Percentiles rank a stretch among this genome's conserved stretches.
Evolutionary conservation across 2,888 invertebrate genomes (phyloP).

Genomic region (Erebia epiphron): DNA sequence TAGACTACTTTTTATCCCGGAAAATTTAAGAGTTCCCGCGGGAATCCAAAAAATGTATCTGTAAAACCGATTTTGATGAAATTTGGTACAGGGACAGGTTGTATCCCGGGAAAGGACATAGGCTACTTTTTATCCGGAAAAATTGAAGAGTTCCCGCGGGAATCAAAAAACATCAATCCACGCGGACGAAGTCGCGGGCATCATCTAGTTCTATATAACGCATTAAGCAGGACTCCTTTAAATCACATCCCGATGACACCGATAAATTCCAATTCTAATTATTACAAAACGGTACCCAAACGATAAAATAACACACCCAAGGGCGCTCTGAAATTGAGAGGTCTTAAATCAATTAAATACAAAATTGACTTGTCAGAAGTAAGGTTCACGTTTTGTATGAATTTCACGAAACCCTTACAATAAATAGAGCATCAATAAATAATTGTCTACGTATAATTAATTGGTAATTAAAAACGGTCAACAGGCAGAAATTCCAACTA

Average conservation of each 20-base stretch:
- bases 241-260: conserved; percentile 72
- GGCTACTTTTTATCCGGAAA: no score
- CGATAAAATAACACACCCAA: conserved; percentile 69
- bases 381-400: conserved; percentile 27
- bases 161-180: no score
- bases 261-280: conserved; percentile 77
- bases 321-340: conserved; percentile 64
- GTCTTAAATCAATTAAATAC: conserved; percentile 67
- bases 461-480: conserved; percentile 6
- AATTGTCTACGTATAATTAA: conserved; percentile 6
- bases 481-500: neutral
- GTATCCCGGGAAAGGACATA: no score
- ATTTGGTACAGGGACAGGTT: no score
- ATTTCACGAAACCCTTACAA: conserved; percentile 1
- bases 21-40: no score
- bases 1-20: no score
- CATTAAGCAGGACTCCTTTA: conserved; percentile 46
- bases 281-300: conserved; percentile 70
- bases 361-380: conserved; percentile 38
- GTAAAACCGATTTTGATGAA: no score
- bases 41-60: no score
- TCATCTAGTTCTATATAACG: no score
- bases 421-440: conserved; percentile 16
- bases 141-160: no score
- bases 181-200: no score